These are phyloP conservation scores for Xanthostigma xanthostigma DNA, from an alignment of 2,888 invertebrate genomes.

Conservation along the genomic window DNA sequence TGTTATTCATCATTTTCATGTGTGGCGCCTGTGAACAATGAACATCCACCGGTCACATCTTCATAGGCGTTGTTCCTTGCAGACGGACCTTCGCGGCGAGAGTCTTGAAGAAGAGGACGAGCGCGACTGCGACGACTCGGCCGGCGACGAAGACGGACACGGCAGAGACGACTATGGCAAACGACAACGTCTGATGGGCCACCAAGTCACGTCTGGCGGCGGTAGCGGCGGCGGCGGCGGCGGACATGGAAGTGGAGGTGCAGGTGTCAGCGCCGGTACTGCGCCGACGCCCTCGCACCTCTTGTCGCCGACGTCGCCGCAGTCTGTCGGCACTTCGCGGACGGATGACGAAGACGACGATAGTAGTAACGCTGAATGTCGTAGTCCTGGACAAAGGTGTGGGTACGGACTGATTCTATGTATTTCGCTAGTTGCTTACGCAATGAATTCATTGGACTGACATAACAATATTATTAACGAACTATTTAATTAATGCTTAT, in stretches of 20 bases:
- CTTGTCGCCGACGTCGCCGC: constrained; percentile 15
- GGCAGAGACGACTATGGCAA: constrained; percentile 21
- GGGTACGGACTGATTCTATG: constrained; percentile 1
- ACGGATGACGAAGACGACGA: constrained; percentile 53
- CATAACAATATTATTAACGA: too few species aligned
- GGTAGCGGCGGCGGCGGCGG: too few species aligned
- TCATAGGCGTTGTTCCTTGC: too few species aligned
- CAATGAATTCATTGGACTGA: background rate
- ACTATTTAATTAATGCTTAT: too few species aligned
- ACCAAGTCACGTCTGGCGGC: constrained; percentile 10
- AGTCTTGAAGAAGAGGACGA: too few species aligned
- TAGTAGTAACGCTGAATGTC: constrained; percentile 52
- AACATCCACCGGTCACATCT: too few species aligned
- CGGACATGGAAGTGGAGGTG: constrained; percentile 19
- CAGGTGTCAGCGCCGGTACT: constrained; percentile 14
- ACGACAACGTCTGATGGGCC: constrained; percentile 14
- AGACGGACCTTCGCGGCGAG: too few species aligned
- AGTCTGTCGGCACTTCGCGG: constrained; percentile 47
- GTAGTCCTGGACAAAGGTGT: constrained; percentile 56
- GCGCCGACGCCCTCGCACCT: constrained; percentile 7
- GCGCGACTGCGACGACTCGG: too few species aligned
- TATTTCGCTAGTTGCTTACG: background rate
- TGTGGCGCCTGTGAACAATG: too few species aligned
- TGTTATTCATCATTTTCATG: too few species aligned
- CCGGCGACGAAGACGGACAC: constrained; percentile 20